Conservation (phyloP, 2,888 invertebrate genomes). For the Leptothorax acervorum region DNA sequence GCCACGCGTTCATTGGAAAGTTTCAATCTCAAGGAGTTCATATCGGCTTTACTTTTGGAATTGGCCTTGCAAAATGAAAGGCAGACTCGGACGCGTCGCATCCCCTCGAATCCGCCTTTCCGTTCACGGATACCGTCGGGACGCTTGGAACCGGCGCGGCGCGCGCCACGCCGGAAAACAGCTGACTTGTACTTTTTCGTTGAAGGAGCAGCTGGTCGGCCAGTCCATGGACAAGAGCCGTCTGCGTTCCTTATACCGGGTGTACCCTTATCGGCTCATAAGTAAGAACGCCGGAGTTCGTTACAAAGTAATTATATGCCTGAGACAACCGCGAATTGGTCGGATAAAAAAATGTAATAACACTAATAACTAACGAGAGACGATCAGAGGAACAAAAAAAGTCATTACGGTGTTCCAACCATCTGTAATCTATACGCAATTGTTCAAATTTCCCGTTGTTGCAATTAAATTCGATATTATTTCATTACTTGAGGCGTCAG, state of each 20-base stretch:
- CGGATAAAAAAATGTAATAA: not conserved
- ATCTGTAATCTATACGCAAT: not conserved
- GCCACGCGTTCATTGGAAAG: not conserved
- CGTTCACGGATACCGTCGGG: slow-evolving; percentile 47
- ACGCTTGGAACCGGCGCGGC: slow-evolving; percentile 64
- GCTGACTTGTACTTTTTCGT: slow-evolving; percentile 78
- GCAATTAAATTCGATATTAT: not conserved
- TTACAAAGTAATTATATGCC: slow-evolving; percentile 11
- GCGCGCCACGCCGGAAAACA: slow-evolving; percentile 76
- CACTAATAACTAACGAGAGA: not conserved
- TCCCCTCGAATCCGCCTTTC: slow-evolving; percentile 11
- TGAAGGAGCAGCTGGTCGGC: slow-evolving; percentile 75
- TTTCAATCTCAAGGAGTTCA: not conserved
- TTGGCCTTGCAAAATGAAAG: slow-evolving; percentile 42
- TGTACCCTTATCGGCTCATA: slow-evolving; percentile 57
- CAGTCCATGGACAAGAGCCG: slow-evolving; percentile 70
- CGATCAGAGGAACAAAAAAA: not conserved
- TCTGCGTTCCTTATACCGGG: slow-evolving; percentile 78
- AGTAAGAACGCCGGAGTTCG: not conserved
- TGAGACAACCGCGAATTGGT: not conserved
- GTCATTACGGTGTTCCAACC: not conserved
- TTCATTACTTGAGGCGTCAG: not conserved
- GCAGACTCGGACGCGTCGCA: slow-evolving; percentile 5
- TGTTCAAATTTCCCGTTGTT: not conserved
- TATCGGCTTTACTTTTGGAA: slow-evolving; percentile 15